A percentile compares a stretch with the other conserved stretches of the same genome.
phyloP scores from a whole-genome alignment of 2,888 invertebrate species.

The Ectemnius lituratus region DNA sequence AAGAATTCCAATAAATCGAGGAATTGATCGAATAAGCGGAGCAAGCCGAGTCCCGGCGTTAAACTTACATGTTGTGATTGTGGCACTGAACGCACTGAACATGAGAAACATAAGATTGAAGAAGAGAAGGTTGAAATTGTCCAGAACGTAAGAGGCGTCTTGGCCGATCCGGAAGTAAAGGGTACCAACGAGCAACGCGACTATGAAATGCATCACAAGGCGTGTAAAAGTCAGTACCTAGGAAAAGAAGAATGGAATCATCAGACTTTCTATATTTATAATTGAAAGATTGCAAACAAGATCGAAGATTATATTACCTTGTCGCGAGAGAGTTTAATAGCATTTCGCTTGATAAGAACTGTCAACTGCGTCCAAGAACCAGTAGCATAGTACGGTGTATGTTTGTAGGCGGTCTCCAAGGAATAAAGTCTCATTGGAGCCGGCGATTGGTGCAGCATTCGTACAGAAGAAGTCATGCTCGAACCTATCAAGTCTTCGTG shows the following conservation, averaged over 20 bases:
- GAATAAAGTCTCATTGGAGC: constrained; percentile 55
- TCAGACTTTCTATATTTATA: not conserved
- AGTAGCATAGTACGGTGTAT: constrained; percentile 79
- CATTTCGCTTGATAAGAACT: constrained; percentile 83
- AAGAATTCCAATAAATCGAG: no score
- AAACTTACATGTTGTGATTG: constrained; percentile 92
- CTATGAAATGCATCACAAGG: constrained; percentile 87
- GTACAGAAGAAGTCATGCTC: constrained; percentile 80
- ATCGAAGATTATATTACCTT: constrained; percentile 37
- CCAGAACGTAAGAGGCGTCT: constrained; percentile 88
- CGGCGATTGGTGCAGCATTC: constrained; percentile 72
- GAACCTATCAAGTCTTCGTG: constrained; percentile 79
- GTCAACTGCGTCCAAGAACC: constrained; percentile 81
- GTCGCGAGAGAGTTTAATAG: constrained; percentile 84
- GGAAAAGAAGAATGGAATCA: not conserved
- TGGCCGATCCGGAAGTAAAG: constrained; percentile 93
- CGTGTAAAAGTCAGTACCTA: constrained; percentile 88
- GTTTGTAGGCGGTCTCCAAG: constrained; percentile 62
- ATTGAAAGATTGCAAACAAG: no score
- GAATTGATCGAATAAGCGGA: not conserved
- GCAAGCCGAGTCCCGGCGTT: not conserved
- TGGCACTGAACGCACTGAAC: constrained; percentile 95
- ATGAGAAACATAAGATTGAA: constrained; percentile 96
- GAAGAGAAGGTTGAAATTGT: constrained; percentile 93
- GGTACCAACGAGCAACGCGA: constrained; percentile 90